phyloP scores from a whole-genome alignment of 2,797 vertebrate genomes.

The Peromyscus eremicus region DNA sequence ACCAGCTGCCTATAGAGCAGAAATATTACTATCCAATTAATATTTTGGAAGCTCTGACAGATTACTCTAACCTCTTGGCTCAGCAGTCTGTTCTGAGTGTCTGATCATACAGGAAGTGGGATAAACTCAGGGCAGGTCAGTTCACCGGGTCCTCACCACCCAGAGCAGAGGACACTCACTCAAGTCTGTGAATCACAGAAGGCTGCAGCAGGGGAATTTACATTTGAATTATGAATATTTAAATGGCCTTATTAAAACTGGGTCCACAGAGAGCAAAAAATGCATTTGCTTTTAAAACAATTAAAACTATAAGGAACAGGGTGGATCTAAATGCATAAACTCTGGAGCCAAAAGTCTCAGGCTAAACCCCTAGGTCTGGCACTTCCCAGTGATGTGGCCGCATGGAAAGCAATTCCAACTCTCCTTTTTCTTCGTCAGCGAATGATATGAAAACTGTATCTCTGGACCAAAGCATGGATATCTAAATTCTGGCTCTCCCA shows the following conservation, averaged over 20 bases:
- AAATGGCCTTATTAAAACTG: constrained; percentile 80
- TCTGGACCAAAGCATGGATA: background rate
- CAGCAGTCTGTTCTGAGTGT: constrained; percentile 73
- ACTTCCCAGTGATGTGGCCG: fast-evolving
- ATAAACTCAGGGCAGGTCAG: background rate
- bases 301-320: constrained; percentile 73
- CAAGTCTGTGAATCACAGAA: constrained; percentile 73
- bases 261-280: constrained; percentile 74
- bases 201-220: constrained; percentile 54
- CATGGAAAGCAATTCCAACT: background rate
- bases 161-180: constrained; percentile 68
- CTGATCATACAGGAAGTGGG: constrained; percentile 67
- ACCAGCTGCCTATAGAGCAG: constrained; percentile 80
- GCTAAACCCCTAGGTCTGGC: background rate
- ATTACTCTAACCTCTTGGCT: constrained; percentile 77
- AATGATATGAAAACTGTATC: background rate
- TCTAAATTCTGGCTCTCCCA: background rate
- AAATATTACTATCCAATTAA: constrained; percentile 84
- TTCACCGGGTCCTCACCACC: background rate
- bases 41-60: constrained; percentile 83
- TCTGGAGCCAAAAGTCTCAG: background rate
- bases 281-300: constrained; percentile 78
- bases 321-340: constrained; percentile 6
- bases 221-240: constrained; percentile 82
- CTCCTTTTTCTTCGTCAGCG: background rate